A percentile compares a stretch with the other conserved stretches of the same genome.
These are phyloP conservation scores for Falcunculus frontatus DNA, from an alignment of 2,113 vertebrate genomes.

Conservation along the genomic window DNA sequence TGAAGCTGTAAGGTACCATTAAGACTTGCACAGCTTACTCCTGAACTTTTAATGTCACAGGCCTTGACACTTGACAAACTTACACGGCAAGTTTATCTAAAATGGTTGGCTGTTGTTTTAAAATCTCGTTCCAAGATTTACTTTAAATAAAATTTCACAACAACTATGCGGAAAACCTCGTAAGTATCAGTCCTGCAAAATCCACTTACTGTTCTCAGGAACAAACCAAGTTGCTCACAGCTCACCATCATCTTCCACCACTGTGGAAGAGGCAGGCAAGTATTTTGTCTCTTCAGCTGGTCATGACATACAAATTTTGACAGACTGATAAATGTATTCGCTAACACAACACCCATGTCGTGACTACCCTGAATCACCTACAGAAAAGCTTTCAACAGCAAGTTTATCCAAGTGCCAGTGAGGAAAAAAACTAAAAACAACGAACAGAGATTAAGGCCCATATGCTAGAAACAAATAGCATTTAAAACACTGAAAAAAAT, in stretches of 20 bases:
- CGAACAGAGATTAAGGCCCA: background rate
- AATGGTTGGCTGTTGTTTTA: background rate
- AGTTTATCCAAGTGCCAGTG: background rate
- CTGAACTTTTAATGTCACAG: background rate
- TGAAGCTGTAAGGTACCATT: background rate
- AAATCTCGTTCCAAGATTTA: background rate
- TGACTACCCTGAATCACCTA: background rate
- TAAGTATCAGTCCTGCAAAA: background rate
- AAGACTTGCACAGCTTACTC: background rate
- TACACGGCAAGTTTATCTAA: background rate
- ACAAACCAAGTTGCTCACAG: background rate
- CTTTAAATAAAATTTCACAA: background rate
- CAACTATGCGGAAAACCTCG: background rate
- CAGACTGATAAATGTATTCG: background rate
- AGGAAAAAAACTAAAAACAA: background rate
- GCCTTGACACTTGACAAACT: background rate
- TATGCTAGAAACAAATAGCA: background rate
- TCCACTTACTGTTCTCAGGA: background rate
- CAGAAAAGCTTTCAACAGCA: background rate
- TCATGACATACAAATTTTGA: background rate
- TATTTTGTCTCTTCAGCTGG: background rate
- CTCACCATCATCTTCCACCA: background rate
- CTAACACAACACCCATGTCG: background rate
- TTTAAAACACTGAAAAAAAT: conserved; percentile 28
- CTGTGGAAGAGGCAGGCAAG: background rate